phyloP scores from a whole-genome alignment of 2,113 vertebrate species.

The Nycticorax nycticorax region DNA sequence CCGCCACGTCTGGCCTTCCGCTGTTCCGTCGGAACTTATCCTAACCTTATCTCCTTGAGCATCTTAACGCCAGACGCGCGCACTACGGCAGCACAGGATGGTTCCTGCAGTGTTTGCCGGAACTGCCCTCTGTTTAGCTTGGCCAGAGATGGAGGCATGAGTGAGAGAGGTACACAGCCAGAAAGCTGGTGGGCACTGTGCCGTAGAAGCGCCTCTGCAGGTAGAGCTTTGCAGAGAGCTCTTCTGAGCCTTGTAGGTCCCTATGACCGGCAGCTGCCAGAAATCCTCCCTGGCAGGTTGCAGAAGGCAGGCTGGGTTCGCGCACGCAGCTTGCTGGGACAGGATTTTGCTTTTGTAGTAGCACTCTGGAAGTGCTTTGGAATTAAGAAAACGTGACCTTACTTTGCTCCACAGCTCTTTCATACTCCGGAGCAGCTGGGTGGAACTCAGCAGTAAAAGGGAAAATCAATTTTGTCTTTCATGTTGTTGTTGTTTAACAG shows the following conservation, averaged over 20 bases:
- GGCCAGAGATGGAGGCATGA: not conserved
- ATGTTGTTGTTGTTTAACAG: not conserved
- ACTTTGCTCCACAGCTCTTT: not conserved
- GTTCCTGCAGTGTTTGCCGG: not conserved
- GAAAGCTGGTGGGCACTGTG: not conserved
- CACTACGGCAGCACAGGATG: not conserved
- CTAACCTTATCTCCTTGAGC: not conserved
- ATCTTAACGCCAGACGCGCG: not conserved
- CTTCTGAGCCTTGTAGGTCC: not conserved
- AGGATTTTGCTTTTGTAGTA: not conserved
- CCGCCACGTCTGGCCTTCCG: not conserved
- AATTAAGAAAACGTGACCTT: not conserved
- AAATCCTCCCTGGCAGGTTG: not conserved
- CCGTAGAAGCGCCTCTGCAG: not conserved
- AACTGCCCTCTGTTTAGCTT: not conserved
- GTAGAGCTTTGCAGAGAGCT: not conserved
- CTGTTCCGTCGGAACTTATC: not conserved
- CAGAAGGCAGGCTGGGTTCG: not conserved
- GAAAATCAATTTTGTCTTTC: not conserved
- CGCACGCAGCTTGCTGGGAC: not conserved
- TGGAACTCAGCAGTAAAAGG: not conserved
- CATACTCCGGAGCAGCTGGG: not conserved
- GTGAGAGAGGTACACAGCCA: not conserved
- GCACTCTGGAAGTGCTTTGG: not conserved
- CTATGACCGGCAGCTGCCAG: not conserved